Evolutionary conservation across 64 coral and sea anemone genomes (phyloP), one percentile per base, ranked within the genome.

Genomic region (Actinia equina): DNA sequence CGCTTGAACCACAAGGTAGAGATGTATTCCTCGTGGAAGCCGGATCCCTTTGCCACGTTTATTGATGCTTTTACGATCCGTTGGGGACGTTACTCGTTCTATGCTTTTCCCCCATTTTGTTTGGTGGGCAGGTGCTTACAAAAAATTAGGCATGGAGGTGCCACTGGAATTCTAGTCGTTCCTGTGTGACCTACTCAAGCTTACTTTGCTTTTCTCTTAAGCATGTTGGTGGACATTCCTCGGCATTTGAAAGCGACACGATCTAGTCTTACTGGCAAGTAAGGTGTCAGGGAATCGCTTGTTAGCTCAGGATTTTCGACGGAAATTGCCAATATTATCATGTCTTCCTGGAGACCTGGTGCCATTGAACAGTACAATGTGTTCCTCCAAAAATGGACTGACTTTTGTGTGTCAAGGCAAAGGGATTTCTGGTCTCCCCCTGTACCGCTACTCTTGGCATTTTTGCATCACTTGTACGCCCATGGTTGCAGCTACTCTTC

Each of bases 41-140:
- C 85, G 0, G 85, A 87, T 19, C 85, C 65, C 2, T 67, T 46
- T 43, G 85, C 85, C 15, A 22, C 10, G 42, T 55, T 19, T 61
- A 42, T 59, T 19, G 87, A 88, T 59, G 71, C 77, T 1, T 89
- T 89, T 80, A 78, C 78, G 16, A 61, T 89, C 23, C 17, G 61
- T 23, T 89, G 87, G 87, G 78, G 14, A 42, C 23, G 51, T 8
- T 2, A 83, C 17, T 43, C 57, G 37, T 89, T 89, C 64, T 89
- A 89, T 82, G 71, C 87, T 43, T 89, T 89, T 89, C 87, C 87
- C 55, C 77, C 87, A 8, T 89, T 89, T 89, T 23, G 22, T 64
- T 64, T 80, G 59, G 79, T 69, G 77, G 46, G 87, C 20, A 25
- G 26, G 44, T 81, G 87, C 43, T 69, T 89, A 41, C 87, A 89